Evolutionary conservation across 2,113 vertebrate species (phyloP).

Genomic region (Silurus meridionalis): DNA sequence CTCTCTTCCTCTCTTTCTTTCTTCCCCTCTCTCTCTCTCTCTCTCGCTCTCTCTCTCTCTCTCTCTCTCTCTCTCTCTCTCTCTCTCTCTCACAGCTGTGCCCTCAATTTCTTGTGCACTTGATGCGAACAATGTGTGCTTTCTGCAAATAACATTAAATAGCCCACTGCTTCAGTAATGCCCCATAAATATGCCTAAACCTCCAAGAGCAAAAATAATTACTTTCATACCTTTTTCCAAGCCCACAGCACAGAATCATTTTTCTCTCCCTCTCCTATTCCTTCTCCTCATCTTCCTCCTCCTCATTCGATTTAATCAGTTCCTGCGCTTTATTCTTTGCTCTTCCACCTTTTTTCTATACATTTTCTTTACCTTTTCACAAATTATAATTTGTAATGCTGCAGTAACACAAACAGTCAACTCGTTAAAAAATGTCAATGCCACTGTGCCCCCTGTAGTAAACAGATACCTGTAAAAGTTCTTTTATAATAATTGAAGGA

Average conservation of each 20-base stretch:
- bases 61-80: not conserved
- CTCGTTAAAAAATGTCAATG: conserved; percentile 60
- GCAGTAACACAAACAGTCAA: conserved; percentile 62
- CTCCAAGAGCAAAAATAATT: conserved; percentile 62
- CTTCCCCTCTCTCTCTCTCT: not conserved
- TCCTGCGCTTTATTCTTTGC: not conserved
- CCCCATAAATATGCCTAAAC: conserved; percentile 72
- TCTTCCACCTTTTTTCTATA: conserved; percentile 10
- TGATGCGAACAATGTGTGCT: conserved; percentile 72
- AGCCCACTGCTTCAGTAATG: conserved; percentile 63
- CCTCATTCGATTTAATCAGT: not conserved
- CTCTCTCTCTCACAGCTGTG: conserved; percentile 44
- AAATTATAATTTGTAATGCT: conserved; percentile 51
- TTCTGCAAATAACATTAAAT: conserved; percentile 72
- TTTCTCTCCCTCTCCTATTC: conserved; percentile 44
- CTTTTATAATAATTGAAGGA: conserved; percentile 55
- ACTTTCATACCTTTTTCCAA: conserved; percentile 68
- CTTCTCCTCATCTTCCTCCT: conserved; percentile 11
- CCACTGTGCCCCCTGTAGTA: conserved; percentile 53
- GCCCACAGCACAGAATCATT: conserved; percentile 56
- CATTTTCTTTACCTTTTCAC: conserved; percentile 41
- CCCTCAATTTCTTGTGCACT: conserved; percentile 61
- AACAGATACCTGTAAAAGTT: conserved; percentile 48
- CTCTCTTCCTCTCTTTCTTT: not conserved
- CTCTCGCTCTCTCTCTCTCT: not conserved